Base-by-base conservation (phyloP, 2,113 vertebrate genomes). In the Corythornis cristatus region DNA sequence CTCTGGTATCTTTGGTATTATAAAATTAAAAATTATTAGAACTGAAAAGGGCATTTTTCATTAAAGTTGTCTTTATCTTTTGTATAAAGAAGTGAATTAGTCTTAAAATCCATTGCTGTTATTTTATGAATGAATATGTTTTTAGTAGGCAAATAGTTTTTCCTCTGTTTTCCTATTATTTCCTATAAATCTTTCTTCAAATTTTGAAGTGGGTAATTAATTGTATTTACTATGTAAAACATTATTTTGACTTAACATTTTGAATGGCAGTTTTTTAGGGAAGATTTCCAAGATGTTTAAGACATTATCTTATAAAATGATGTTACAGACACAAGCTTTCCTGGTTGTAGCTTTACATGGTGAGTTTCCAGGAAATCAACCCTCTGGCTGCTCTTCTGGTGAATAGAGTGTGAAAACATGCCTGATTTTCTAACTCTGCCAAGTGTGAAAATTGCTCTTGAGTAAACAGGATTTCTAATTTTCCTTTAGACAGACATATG, bases 51-150 rank as follows among this genome's bases (percentile, higher is more conserved):
- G 29, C 40, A 83, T 85, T 95, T 93, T 90, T 58, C 29, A 83
- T 93, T 93, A 91, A 83, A 64, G 76, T 94, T 46, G 70, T 95
- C 37, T 73, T 96, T 95, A 89, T 95, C 77, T 86, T 91, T 53
- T 89, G 53, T 42, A 81, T 74, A 78, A 94, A 90, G 42, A 87
- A 91, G 56, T 67, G 75, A 96, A 93, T 93, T 93, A 77, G 64
- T 72, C 83, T 94, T 91, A 26, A 94, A 95, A 93, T 65, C 43
- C 22, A 57, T 58, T 81, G n/a, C 26, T 87, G 19, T 74, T 94
- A 72, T 80, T 94, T 75, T 26, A 60, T 18, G 76, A 94, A 95
- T 75, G 11, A 91, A 43, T 85, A 35, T 76, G 33, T 25, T 86
- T 17, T 81, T 65, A 89, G 70, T 37, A 85, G 31, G 29, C 26